Evolutionary conservation across 2,113 vertebrate species (phyloP).

Genomic region (Gallinago undulata): DNA sequence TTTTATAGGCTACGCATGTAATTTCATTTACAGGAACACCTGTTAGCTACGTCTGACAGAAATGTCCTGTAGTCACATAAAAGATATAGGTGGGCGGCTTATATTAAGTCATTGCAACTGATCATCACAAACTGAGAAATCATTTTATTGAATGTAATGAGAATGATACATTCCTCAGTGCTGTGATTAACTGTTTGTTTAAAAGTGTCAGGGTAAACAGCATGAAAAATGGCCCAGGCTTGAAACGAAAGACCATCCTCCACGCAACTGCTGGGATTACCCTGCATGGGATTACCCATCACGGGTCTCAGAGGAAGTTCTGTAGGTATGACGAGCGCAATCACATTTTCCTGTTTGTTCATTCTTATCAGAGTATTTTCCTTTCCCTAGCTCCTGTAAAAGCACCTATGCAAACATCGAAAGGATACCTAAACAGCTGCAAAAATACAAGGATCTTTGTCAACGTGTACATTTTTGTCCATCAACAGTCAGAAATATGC

Average conservation of each 20-base stretch:
- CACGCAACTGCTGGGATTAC: neutral
- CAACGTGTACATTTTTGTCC: neutral
- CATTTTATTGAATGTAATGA: neutral
- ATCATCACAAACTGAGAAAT: neutral
- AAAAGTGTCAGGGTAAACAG: neutral
- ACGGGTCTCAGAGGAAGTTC: neutral
- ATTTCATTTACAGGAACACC: neutral
- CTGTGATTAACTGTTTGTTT: neutral
- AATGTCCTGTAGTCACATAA: neutral
- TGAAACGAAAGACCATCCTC: neutral
- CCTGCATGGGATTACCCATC: neutral
- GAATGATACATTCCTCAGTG: neutral
- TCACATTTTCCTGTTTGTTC: slow-evolving; percentile 35
- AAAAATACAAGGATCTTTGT: neutral
- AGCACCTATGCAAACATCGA: neutral
- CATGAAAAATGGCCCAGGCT: neutral
- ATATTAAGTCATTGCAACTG: neutral
- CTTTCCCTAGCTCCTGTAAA: neutral
- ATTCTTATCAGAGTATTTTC: neutral
- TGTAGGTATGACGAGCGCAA: neutral
- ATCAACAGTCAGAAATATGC: neutral
- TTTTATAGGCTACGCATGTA: neutral
- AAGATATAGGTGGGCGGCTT: neutral
- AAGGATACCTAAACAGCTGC: neutral
- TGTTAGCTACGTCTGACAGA: neutral